phyloP scores from a whole-genome alignment of 2,888 invertebrate genomes.

The Catocala fraxini region DNA sequence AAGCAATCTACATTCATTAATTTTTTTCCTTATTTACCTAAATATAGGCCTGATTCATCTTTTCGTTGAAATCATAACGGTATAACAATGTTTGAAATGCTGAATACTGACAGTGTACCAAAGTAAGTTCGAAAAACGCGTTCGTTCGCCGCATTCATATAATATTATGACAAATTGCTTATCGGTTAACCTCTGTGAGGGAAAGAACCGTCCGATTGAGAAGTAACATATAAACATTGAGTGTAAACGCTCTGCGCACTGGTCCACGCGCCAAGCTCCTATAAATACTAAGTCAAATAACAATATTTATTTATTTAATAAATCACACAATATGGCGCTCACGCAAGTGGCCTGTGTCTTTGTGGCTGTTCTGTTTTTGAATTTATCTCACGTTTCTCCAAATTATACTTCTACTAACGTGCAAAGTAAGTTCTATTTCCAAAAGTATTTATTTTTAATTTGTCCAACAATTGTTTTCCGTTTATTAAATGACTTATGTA shows the following conservation, averaged over 20 bases:
- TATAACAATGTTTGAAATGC: conserved; percentile 23
- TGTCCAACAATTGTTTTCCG: not conserved
- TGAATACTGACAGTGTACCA: conserved; percentile 16
- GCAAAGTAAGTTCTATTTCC: conserved; percentile 22
- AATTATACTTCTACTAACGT: not conserved
- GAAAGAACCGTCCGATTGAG: conserved; percentile 38
- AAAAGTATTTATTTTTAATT: not conserved
- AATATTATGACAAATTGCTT: conserved; percentile 21
- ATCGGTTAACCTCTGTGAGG: conserved; percentile 29
- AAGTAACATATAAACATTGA: conserved; percentile 29
- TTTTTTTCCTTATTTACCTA: too few species aligned
- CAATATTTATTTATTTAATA: conserved; percentile 4
- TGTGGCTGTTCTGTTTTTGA: conserved; percentile 23
- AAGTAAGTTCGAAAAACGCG: not conserved
- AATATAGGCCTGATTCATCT: conserved; percentile 8
- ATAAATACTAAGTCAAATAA: conserved; percentile 18
- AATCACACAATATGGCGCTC: conserved; percentile 30
- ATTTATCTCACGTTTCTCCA: conserved; percentile 27
- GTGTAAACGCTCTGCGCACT: conserved; percentile 22
- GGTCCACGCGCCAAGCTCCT: conserved; percentile 14
- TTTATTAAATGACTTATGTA: too few species aligned
- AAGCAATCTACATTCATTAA: not conserved
- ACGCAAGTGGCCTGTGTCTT: conserved; percentile 5
- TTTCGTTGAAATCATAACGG: conserved; percentile 22
- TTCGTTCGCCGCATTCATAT: not conserved